A percentile compares a stretch with the other conserved stretches of the same genome.
Evolutionary conservation across 92 coral and sea anemone species (phyloP).

Genomic region (Actinernus sp.): DNA sequence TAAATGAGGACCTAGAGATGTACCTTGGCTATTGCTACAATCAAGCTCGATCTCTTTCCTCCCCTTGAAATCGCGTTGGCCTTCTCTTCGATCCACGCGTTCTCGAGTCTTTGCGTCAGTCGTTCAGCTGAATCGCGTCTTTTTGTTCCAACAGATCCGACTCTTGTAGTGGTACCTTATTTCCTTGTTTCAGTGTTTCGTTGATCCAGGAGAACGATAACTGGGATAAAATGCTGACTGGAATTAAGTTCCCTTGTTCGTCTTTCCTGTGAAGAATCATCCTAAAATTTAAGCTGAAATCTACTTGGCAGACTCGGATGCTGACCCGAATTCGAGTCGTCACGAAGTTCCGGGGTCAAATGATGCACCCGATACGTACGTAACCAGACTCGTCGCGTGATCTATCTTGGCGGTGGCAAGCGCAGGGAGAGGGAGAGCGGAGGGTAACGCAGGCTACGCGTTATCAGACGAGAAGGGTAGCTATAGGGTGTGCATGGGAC

Average conservation of each 20-base stretch:
- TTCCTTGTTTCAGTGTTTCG: slow-evolving; percentile 23
- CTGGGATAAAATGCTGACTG: slow-evolving; percentile 13
- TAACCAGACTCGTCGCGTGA: too few relatives aligned
- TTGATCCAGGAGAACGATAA: slow-evolving; percentile 28
- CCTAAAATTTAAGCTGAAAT: too few relatives aligned
- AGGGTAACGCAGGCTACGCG: too few relatives aligned
- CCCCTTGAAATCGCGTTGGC: not conserved
- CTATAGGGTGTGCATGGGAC: too few relatives aligned
- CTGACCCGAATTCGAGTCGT: too few relatives aligned
- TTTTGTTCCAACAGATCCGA: slow-evolving; percentile 16
- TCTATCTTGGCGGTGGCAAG: too few relatives aligned
- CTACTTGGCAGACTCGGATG: too few relatives aligned
- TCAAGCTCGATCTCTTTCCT: slow-evolving; percentile 1
- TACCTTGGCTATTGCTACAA: slow-evolving; percentile 1
- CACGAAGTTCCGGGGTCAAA: too few relatives aligned
- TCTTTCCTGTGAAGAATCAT: slow-evolving; percentile 29
- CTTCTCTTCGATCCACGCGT: slow-evolving; percentile 19
- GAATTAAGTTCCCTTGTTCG: slow-evolving; percentile 12
- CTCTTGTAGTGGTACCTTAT: slow-evolving; percentile 25
- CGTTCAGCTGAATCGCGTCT: slow-evolving; percentile 14
- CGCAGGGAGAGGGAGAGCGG: too few relatives aligned
- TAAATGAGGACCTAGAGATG: too few relatives aligned
- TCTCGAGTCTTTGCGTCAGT: slow-evolving; percentile 12
- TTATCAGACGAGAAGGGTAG: too few relatives aligned
- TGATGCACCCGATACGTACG: too few relatives aligned